Evolutionary conservation across 2,113 vertebrate genomes (phyloP).

Genomic region (Ptyas mucosa): DNA sequence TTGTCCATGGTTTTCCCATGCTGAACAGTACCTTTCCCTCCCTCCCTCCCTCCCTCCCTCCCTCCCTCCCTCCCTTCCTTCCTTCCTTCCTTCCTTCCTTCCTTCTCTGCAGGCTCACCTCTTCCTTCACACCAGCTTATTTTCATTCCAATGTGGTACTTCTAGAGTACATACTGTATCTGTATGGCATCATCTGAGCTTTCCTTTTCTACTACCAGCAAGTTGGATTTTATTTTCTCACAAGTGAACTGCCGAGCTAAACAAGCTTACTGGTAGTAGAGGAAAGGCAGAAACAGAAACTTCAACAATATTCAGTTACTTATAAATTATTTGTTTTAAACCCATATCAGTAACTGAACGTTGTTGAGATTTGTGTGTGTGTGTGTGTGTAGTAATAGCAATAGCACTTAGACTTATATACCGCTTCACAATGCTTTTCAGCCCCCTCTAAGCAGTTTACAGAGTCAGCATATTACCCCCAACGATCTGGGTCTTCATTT

Average conservation of each 20-base stretch:
- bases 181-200: not conserved
- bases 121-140: not conserved
- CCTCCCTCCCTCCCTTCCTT: fast-evolving
- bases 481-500: too few relatives aligned
- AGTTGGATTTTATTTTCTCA: not conserved
- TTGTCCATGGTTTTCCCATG: not conserved
- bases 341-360: not conserved
- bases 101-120: not conserved
- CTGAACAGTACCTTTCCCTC: not conserved
- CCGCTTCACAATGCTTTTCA: too few relatives aligned
- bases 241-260: not conserved
- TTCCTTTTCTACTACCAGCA: not conserved
- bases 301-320: not conserved
- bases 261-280: not conserved
- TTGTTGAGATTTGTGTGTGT: not conserved
- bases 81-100: fast-evolving
- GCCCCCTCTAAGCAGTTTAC: too few relatives aligned
- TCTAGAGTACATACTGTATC: not conserved
- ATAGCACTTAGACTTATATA: too few relatives aligned
- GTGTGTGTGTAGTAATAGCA: too few relatives aligned
- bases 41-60: fast-evolving
- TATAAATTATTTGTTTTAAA: not conserved
- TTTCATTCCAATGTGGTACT: not conserved
- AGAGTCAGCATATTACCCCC: too few relatives aligned
- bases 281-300: not conserved